Conservation (phyloP, 2,797 vertebrate genomes). For the Falco peregrinus region DNA sequence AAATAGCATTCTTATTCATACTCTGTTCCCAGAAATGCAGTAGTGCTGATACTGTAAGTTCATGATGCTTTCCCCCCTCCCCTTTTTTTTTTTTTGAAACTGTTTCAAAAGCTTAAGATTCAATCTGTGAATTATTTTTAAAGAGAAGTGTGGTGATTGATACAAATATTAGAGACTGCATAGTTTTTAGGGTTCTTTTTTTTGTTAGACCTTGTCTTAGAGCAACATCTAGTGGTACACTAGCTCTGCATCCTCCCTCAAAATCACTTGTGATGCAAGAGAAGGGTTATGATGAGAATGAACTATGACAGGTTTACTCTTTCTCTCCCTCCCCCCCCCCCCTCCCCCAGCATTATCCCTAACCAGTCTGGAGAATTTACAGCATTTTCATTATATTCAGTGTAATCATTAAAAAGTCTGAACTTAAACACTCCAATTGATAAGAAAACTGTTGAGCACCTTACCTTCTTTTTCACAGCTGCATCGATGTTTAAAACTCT, state of each 20-base stretch:
- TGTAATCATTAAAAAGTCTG: background rate
- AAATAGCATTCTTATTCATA: background rate
- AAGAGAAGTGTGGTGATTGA: constrained; percentile 42
- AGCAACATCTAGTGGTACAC: constrained; percentile 79
- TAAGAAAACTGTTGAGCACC: background rate
- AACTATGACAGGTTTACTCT: background rate
- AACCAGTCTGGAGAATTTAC: background rate
- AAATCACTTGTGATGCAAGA: background rate
- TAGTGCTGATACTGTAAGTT: background rate
- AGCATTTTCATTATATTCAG: background rate
- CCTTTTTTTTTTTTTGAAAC: background rate
- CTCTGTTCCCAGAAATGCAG: background rate
- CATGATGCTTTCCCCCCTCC: background rate
- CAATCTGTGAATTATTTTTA: constrained; percentile 67
- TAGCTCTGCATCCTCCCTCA: background rate
- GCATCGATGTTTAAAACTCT: background rate
- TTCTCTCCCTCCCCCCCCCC: no score
- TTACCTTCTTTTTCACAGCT: background rate
- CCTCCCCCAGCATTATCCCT: background rate
- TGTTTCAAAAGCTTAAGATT: constrained; percentile 64
- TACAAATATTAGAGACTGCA: constrained; percentile 40
- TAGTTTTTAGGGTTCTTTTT: background rate
- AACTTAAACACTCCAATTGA: background rate
- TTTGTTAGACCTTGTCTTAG: constrained; percentile 71
- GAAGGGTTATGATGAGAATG: background rate